phyloP scores from a whole-genome alignment of 2,888 invertebrate species.

The Punctoribates punctum region DNA sequence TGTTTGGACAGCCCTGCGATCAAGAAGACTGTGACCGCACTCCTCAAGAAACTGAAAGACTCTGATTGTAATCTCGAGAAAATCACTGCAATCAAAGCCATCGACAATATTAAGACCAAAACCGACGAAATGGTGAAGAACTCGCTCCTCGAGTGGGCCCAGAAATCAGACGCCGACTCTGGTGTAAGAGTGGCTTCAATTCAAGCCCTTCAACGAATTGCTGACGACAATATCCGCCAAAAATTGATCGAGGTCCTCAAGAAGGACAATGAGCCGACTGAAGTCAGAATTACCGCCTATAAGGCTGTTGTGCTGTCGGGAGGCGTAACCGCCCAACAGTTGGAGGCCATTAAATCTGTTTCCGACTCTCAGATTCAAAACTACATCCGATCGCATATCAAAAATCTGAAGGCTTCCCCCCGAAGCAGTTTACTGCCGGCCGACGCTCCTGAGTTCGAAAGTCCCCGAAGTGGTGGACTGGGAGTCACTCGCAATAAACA shows the following conservation, averaged over 20 bases:
- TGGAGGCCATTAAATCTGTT: neutral
- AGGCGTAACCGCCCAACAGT: conserved; percentile 6
- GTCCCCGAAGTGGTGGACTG: neutral
- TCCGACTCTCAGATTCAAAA: conserved; percentile 33
- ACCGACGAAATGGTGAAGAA: conserved; percentile 13
- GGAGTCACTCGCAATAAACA: conserved; percentile 31
- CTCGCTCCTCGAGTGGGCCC: conserved; percentile 1
- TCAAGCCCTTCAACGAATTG: conserved; percentile 16
- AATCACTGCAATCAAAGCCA: neutral
- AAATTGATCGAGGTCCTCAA: conserved; percentile 21
- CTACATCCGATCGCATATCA: conserved; percentile 32
- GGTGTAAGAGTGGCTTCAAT: conserved; percentile 32
- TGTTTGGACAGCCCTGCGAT: conserved; percentile 27
- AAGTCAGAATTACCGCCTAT: conserved; percentile 30
- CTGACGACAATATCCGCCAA: conserved; percentile 16
- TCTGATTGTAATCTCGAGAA: neutral
- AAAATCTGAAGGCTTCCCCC: conserved; percentile 26
- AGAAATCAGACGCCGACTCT: conserved; percentile 33
- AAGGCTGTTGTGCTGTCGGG: neutral
- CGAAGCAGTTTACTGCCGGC: neutral
- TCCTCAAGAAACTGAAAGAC: neutral
- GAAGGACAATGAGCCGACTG: conserved; percentile 28
- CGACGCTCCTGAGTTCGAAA: neutral
- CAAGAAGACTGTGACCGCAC: neutral
- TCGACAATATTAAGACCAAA: conserved; percentile 38